These are phyloP conservation scores for Morbakka virulenta DNA, from an alignment of 30 jellyfish, hydroid and myxozoan species.

Conservation along the genomic window DNA sequence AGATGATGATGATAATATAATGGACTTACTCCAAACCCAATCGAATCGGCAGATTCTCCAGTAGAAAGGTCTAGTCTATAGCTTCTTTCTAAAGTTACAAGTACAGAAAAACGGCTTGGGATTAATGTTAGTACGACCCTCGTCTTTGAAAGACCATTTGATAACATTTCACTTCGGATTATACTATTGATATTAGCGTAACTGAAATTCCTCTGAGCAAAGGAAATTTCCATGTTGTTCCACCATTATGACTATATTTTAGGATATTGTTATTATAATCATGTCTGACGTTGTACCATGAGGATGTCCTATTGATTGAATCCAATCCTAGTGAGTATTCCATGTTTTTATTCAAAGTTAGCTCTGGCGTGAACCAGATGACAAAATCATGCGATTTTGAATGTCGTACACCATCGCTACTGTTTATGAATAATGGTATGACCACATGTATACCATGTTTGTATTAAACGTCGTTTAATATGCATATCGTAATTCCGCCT, in stretches of 20 bases:
- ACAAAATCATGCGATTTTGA: constrained; percentile 11
- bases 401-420: constrained; percentile 3
- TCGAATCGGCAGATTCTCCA: constrained; percentile 14
- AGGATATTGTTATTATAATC: constrained; percentile 1
- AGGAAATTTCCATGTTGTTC: constrained; percentile 3
- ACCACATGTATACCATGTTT: constrained; percentile 3
- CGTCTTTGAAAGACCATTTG: background rate
- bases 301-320: background rate
- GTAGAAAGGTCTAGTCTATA: constrained; percentile 1
- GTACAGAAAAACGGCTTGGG: constrained; percentile 2
- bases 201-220: constrained; percentile 6
- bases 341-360: background rate
- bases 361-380: constrained; percentile 3
- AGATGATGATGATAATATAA: background rate
- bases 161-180: too few relatives aligned
- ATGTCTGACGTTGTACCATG: constrained; percentile 10
- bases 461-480: constrained; percentile 1
- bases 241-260: constrained; percentile 12
- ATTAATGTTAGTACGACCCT: constrained; percentile 1
- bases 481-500: too few relatives aligned
- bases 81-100: constrained; percentile 9
- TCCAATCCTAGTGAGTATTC: constrained; percentile 6
- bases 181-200: too few relatives aligned
- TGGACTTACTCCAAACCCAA: background rate
- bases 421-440: background rate